phyloP scores from a whole-genome alignment of 2,888 invertebrate genomes.

The Cataglyphis altisquamis region DNA sequence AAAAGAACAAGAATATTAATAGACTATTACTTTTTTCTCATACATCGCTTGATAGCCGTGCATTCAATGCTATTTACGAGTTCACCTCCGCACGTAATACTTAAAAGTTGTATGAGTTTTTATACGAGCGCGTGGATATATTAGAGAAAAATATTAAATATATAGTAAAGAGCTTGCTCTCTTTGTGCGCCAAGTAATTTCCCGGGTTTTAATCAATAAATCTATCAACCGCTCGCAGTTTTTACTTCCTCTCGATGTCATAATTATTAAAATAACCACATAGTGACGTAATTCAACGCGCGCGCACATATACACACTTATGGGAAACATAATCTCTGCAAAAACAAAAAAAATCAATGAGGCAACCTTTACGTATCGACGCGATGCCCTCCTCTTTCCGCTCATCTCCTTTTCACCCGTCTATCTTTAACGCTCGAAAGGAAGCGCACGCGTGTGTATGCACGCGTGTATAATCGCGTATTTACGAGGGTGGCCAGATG shows the following conservation, averaged over 20 bases:
- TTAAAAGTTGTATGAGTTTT: not conserved
- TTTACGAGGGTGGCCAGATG: conserved; percentile 6
- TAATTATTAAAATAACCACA: conserved; percentile 47
- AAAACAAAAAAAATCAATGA: conserved; percentile 43
- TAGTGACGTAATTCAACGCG: conserved; percentile 32
- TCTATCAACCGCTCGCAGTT: conserved; percentile 20
- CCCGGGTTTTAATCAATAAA: conserved; percentile 34
- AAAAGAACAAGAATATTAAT: not conserved
- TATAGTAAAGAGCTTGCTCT: not conserved
- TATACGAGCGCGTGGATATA: not conserved
- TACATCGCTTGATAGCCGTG: not conserved
- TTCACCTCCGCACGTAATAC: not conserved
- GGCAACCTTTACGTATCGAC: conserved; percentile 39
- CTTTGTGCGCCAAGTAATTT: conserved; percentile 18
- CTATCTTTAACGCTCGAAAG: conserved; percentile 21
- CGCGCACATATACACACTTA: not conserved
- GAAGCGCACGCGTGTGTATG: not conserved
- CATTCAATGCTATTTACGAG: not conserved
- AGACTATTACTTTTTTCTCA: not conserved
- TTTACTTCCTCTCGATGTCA: conserved; percentile 47
- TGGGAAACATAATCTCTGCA: conserved; percentile 3
- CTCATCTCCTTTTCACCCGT: not conserved
- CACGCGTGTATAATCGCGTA: conserved; percentile 27
- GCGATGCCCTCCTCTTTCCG: not conserved
- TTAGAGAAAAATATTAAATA: conserved; percentile 42